Evolutionary conservation across 2,888 invertebrate genomes (phyloP).

Genomic region (Calameuta filiformis): DNA sequence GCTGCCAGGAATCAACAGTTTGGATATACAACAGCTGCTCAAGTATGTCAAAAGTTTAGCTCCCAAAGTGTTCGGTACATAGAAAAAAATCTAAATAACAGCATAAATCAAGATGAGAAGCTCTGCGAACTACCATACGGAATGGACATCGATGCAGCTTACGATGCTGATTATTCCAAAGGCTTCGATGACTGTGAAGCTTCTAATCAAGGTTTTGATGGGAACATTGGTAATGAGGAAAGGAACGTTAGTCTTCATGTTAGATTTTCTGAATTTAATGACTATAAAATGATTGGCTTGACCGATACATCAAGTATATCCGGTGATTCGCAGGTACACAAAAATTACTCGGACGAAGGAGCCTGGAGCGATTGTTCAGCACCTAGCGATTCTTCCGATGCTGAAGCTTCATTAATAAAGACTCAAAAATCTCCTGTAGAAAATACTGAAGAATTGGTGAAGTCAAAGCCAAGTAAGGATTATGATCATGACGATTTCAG

Average conservation of each 20-base stretch:
- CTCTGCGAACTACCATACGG: slow-evolving; percentile 18
- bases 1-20: neutral
- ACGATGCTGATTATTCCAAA: slow-evolving; percentile 3
- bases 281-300: slow-evolving; percentile 56
- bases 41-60: no score
- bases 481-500: no score
- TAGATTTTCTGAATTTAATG: slow-evolving; percentile 60
- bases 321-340: slow-evolving; percentile 40
- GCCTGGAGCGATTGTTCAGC: slow-evolving; percentile 54
- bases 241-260: slow-evolving; percentile 54
- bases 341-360: slow-evolving; percentile 40
- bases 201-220: no score
- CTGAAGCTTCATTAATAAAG: slow-evolving; percentile 32
- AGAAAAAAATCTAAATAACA: neutral
- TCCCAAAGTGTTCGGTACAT: no score
- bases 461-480: no score
- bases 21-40: neutral
- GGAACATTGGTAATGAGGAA: neutral
- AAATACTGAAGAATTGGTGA: no score
- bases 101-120: slow-evolving; percentile 10
- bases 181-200: neutral
- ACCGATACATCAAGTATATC: slow-evolving; percentile 54
- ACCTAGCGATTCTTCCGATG: slow-evolving; percentile 50
- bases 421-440: neutral
- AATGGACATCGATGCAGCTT: slow-evolving; percentile 16